Evolutionary conservation across 2,113 vertebrate genomes (phyloP).

Genomic region (Platysternon megacephalum): DNA sequence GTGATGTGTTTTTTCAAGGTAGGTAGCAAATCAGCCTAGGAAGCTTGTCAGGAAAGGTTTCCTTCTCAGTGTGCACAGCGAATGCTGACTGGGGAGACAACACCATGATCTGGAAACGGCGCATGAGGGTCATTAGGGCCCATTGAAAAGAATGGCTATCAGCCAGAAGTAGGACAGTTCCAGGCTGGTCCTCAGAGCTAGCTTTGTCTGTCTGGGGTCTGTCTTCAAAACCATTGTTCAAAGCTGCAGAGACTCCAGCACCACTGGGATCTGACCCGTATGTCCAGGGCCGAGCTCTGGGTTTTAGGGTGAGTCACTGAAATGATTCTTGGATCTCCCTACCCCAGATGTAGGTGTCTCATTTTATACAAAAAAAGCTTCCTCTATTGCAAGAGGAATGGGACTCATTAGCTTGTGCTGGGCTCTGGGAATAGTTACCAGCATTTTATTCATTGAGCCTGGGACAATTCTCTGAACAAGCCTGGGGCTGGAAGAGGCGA

Average conservation of each 20-base stretch:
- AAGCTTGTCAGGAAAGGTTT: neutral
- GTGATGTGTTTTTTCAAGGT: accelerated
- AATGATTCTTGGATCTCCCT: neutral
- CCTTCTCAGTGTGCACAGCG: neutral
- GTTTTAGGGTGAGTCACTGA: neutral
- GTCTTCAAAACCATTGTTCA: neutral
- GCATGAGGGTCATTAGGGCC: neutral
- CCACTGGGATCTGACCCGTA: neutral
- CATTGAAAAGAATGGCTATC: neutral
- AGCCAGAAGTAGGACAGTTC: neutral
- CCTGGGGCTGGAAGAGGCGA: neutral
- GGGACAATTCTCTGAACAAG: neutral
- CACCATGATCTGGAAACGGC: accelerated
- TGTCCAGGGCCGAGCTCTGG: neutral
- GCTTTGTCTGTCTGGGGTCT: neutral
- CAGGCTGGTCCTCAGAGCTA: neutral
- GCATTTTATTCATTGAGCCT: neutral
- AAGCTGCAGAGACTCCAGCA: neutral
- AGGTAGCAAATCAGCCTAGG: accelerated
- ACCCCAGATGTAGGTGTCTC: neutral
- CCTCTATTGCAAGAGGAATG: neutral
- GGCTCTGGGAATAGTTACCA: neutral
- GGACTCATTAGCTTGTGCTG: neutral
- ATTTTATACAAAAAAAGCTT: too few species aligned
- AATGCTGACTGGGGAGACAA: accelerated